These are phyloP conservation scores for Trachemys scripta DNA, from an alignment of 2,113 vertebrate species.

Conservation along the genomic window DNA sequence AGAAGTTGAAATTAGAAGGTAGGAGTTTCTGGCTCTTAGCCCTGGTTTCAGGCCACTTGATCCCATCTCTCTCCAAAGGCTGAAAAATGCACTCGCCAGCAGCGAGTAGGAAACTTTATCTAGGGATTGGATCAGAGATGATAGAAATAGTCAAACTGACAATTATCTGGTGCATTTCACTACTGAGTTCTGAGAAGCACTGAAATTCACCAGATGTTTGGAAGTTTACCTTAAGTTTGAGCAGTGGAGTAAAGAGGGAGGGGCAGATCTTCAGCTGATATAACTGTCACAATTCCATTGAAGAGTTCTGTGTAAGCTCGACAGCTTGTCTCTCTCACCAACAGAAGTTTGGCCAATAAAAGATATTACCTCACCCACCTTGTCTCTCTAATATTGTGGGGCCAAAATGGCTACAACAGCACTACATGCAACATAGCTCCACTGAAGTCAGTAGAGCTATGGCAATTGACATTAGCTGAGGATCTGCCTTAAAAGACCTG, in stretches of 20 bases:
- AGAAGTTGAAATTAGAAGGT: conserved; percentile 52
- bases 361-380: background rate
- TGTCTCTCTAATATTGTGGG: background rate
- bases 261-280: background rate
- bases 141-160: conserved; percentile 44
- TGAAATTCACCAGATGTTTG: conserved; percentile 69
- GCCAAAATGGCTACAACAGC: background rate
- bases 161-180: conserved; percentile 25
- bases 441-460: background rate
- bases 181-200: conserved; percentile 46
- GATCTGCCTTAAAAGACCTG: background rate
- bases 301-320: background rate
- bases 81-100: background rate
- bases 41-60: conserved; percentile 55
- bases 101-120: background rate
- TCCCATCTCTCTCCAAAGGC: background rate
- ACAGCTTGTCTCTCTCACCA: background rate
- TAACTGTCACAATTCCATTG: background rate
- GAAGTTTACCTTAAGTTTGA: conserved; percentile 40
- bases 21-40: conserved; percentile 59
- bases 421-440: background rate
- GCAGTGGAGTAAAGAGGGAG: background rate
- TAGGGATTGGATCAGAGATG: conserved; percentile 52
- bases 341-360: background rate
- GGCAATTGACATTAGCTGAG: background rate